phyloP scores from a whole-genome alignment of 2,888 invertebrate species.

The Allygus modestus region DNA sequence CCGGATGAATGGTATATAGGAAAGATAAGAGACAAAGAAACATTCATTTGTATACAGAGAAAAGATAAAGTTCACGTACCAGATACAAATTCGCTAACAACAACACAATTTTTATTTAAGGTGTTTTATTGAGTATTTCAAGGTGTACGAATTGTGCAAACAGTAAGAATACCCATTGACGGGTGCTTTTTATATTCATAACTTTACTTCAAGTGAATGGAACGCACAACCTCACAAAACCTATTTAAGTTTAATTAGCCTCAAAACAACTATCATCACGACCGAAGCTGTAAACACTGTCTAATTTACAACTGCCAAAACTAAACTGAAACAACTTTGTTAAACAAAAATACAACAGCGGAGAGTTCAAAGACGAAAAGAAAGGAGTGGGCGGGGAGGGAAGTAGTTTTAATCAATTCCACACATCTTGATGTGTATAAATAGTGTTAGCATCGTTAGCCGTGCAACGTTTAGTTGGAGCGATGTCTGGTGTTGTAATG shows the following conservation, averaged over 20 bases:
- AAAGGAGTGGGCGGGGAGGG: slow-evolving; percentile 29
- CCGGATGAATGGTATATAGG: too few relatives aligned
- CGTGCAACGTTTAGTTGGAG: slow-evolving; percentile 62
- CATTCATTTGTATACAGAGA: too few relatives aligned
- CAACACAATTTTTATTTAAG: too few relatives aligned
- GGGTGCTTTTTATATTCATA: too few relatives aligned
- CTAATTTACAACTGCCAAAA: slow-evolving; percentile 57
- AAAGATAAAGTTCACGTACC: too few relatives aligned
- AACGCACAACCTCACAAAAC: background rate
- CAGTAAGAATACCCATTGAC: too few relatives aligned
- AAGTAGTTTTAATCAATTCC: slow-evolving; percentile 63
- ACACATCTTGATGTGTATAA: slow-evolving; percentile 62
- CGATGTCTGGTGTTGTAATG: slow-evolving; percentile 51
- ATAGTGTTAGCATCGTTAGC: slow-evolving; percentile 57
- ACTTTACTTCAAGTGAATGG: background rate
- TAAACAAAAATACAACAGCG: slow-evolving; percentile 47
- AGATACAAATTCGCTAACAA: too few relatives aligned
- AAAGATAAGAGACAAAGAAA: too few relatives aligned
- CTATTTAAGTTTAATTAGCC: background rate
- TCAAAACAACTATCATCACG: background rate
- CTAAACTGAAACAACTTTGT: slow-evolving; percentile 51
- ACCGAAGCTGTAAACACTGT: background rate
- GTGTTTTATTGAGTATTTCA: too few relatives aligned
- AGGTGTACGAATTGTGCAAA: too few relatives aligned
- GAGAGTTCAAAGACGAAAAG: slow-evolving; percentile 28